These are phyloP conservation scores for Scylla paramamosain DNA, from an alignment of 1,140 invertebrate species.

Conservation along the genomic window DNA sequence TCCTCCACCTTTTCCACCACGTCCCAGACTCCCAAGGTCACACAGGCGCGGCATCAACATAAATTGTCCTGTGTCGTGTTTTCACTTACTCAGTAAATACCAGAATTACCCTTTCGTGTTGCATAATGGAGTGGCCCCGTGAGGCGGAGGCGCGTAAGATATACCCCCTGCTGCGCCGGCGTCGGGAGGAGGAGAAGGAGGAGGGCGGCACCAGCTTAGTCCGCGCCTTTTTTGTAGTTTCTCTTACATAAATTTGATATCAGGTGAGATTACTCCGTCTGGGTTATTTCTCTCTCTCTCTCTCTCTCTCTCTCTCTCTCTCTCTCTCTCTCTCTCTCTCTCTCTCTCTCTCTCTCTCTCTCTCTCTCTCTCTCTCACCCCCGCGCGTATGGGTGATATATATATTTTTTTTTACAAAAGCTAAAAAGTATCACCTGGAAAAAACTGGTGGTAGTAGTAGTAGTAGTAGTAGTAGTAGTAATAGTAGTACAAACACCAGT, in stretches of 20 bases:
- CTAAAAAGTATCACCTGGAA: no score
- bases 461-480: no score
- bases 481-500: no score
- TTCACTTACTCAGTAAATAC: neutral
- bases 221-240: neutral
- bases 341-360: constrained; percentile 7
- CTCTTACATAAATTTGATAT: constrained; percentile 16
- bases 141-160: no score
- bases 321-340: neutral
- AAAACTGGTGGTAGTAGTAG: no score
- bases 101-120: neutral
- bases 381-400: no score
- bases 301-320: neutral
- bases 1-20: neutral
- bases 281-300: neutral
- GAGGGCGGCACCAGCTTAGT: neutral
- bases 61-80: neutral
- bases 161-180: no score
- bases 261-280: neutral
- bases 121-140: neutral
- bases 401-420: no score
- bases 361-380: no score
- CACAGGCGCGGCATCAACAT: neutral
- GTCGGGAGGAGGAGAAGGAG: no score
- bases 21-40: neutral